These are phyloP conservation scores for Enhydra lutris DNA, from an alignment of 2,113 vertebrate species.

Conservation along the genomic window DNA sequence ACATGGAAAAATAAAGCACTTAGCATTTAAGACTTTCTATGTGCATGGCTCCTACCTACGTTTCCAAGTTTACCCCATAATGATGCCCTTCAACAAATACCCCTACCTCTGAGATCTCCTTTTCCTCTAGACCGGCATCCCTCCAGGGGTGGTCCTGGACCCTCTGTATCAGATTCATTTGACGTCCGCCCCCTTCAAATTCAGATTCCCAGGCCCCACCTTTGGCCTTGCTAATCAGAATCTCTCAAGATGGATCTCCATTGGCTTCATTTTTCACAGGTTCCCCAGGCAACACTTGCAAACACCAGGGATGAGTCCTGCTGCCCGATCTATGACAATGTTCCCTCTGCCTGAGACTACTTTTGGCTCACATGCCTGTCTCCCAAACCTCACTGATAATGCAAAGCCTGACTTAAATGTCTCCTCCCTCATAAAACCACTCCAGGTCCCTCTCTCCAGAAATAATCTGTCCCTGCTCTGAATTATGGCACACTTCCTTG, in stretches of 20 bases:
- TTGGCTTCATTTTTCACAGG: background rate
- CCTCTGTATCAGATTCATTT: background rate
- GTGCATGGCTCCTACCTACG: background rate
- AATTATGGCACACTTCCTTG: background rate
- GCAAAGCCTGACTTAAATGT: background rate
- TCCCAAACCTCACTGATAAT: background rate
- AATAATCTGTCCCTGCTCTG: background rate
- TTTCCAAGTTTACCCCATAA: background rate
- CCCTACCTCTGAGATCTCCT: background rate
- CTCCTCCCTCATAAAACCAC: background rate
- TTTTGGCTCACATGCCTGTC: background rate
- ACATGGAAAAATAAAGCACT: background rate
- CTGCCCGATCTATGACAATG: background rate
- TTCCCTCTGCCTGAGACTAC: background rate
- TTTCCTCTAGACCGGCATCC: background rate
- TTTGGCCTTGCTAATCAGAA: background rate
- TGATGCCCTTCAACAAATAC: background rate
- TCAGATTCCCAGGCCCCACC: background rate
- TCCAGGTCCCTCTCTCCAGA: background rate
- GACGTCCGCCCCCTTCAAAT: background rate
- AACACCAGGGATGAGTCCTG: background rate
- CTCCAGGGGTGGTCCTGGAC: background rate
- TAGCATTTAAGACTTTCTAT: background rate
- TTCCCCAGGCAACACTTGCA: background rate
- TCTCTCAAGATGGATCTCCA: background rate